Conservation (phyloP, 2,797 vertebrate genomes). For the Eulemur albifrons region DNA sequence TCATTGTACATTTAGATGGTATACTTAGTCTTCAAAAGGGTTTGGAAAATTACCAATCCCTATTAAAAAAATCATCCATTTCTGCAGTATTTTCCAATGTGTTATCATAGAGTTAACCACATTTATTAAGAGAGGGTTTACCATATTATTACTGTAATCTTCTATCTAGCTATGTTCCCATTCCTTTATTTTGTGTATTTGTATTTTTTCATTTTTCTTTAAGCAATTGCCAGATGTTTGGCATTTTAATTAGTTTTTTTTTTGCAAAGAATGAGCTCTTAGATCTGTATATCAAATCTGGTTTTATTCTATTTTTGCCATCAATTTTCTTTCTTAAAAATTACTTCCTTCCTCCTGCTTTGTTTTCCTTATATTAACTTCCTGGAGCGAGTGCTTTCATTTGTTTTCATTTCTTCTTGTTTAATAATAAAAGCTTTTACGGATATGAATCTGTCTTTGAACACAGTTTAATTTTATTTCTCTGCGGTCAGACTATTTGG, state of each 20-base stretch:
- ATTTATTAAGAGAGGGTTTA: not conserved
- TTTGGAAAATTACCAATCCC: not conserved
- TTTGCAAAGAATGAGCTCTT: constrained; percentile 27
- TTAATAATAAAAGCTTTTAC: constrained; percentile 62
- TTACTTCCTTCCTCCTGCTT: constrained; percentile 51
- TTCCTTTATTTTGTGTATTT: not conserved
- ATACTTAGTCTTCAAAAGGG: not conserved
- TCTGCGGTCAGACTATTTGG: constrained; percentile 39
- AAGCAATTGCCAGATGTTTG: constrained; percentile 57
- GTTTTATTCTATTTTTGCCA: constrained; percentile 66
- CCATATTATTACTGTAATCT: not conserved
- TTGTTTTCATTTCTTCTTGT: constrained; percentile 57
- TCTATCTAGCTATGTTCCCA: not conserved
- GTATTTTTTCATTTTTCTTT: constrained; percentile 38
- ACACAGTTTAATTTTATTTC: constrained; percentile 67
- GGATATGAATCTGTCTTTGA: constrained; percentile 62
- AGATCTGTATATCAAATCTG: constrained; percentile 55
- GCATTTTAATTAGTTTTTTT: constrained; percentile 48
- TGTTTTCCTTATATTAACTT: constrained; percentile 61
- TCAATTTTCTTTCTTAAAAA: constrained; percentile 60
- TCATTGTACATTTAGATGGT: not conserved
- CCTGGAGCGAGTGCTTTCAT: constrained; percentile 42
- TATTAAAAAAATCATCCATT: not conserved
- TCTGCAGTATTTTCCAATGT: not conserved
- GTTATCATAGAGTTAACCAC: not conserved